phyloP scores from a whole-genome alignment of 2,113 vertebrate genomes.

The Scatophagus argus region DNA sequence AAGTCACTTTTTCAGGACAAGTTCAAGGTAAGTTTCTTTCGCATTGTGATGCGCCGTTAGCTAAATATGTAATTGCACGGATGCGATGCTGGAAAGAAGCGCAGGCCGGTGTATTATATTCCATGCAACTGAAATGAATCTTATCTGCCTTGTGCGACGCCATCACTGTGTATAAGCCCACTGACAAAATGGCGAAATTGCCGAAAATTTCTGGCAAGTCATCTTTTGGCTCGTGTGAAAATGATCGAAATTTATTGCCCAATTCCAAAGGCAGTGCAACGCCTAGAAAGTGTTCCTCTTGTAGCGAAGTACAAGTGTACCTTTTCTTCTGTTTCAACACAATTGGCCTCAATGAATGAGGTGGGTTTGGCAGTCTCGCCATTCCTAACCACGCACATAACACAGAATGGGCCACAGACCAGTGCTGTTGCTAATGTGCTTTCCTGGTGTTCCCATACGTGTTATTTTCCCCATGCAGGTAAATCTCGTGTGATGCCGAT shows the following conservation, averaged over 20 bases:
- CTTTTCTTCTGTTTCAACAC: background rate
- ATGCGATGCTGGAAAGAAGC: background rate
- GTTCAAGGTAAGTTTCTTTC: slow-evolving; percentile 69
- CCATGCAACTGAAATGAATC: slow-evolving; percentile 55
- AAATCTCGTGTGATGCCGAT: slow-evolving; percentile 89
- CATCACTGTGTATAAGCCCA: slow-evolving; percentile 82
- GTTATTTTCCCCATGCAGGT: slow-evolving; percentile 27
- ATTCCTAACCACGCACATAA: background rate
- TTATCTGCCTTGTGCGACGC: slow-evolving; percentile 80
- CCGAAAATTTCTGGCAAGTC: slow-evolving; percentile 47
- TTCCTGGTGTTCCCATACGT: background rate
- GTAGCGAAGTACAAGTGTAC: background rate
- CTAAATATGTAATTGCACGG: slow-evolving; percentile 22
- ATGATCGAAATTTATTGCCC: background rate
- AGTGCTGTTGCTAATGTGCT: background rate
- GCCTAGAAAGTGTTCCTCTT: background rate
- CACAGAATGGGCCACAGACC: background rate
- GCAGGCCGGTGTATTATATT: slow-evolving; percentile 1
- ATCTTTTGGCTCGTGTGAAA: background rate
- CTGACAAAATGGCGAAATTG: slow-evolving; percentile 87
- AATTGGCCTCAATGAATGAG: slow-evolving; percentile 73
- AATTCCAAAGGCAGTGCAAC: background rate
- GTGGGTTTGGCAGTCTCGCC: slow-evolving; percentile 30
- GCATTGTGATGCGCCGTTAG: accelerated
- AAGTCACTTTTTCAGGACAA: slow-evolving; percentile 47